Percentiles rank a stretch among this genome's conserved stretches.
Evolutionary conservation across 2,888 invertebrate genomes (phyloP).

Genomic region (Troilus luridus): DNA sequence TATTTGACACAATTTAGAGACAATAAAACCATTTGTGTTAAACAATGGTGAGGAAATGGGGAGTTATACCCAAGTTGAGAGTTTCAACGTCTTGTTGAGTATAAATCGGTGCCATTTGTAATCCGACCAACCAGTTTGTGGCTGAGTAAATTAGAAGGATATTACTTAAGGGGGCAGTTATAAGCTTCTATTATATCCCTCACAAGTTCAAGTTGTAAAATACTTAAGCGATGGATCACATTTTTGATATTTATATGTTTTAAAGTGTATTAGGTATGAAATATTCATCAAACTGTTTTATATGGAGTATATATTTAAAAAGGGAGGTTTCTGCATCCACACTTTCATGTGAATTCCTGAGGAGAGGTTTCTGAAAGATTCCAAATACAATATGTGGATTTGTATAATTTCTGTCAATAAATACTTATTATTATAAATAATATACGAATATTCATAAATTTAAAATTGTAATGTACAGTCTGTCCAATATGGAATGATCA

Average conservation of each 20-base stretch:
- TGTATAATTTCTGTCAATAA: too few relatives aligned
- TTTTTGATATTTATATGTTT: background rate
- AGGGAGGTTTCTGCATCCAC: too few relatives aligned
- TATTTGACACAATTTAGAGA: background rate
- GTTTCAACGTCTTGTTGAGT: background rate
- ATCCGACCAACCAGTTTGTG: background rate
- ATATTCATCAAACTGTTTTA: too few relatives aligned
- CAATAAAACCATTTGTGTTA: background rate
- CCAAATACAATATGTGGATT: too few relatives aligned
- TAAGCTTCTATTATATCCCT: background rate
- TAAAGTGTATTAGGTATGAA: background rate
- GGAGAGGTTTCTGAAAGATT: too few relatives aligned
- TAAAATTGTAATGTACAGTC: too few relatives aligned
- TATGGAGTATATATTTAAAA: too few relatives aligned
- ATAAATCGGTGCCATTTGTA: constrained; percentile 25
- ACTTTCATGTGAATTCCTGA: too few relatives aligned
- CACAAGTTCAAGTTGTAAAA: background rate
- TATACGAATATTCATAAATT: too few relatives aligned
- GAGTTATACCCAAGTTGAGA: background rate
- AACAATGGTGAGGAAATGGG: background rate
- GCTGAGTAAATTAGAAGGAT: constrained; percentile 10
- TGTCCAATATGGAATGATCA: too few relatives aligned
- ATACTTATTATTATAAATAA: too few relatives aligned
- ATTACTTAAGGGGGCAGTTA: background rate
- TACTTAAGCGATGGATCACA: background rate